phyloP scores from a whole-genome alignment of 2,113 vertebrate species.

The Vicugna pacos region DNA sequence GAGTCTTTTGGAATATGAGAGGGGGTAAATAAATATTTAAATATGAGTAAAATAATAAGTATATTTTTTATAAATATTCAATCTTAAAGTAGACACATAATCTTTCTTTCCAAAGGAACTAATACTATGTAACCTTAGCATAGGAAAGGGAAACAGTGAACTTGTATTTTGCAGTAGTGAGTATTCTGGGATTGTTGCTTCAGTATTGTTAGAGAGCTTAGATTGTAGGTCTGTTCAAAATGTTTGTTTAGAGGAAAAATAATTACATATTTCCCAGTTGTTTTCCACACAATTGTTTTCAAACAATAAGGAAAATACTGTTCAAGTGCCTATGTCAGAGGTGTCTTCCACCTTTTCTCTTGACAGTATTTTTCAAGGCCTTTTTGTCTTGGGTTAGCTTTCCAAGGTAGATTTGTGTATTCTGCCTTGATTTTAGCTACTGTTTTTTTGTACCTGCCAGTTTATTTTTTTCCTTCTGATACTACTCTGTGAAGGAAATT shows the following conservation, averaged over 20 bases:
- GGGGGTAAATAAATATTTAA: neutral
- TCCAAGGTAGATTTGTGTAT: neutral
- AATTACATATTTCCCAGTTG: neutral
- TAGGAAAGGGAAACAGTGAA: neutral
- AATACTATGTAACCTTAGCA: neutral
- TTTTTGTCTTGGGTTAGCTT: conserved; percentile 34
- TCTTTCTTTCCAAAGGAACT: conserved; percentile 9
- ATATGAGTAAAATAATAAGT: neutral
- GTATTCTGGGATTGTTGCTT: neutral
- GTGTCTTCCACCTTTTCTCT: neutral
- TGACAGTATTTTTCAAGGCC: neutral
- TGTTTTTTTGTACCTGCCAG: neutral
- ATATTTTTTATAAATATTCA: neutral
- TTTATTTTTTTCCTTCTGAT: neutral
- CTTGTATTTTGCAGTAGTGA: conserved; percentile 24
- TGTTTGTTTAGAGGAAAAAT: conserved; percentile 20
- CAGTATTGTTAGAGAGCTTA: conserved; percentile 11
- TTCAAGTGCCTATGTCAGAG: neutral
- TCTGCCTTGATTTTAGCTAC: neutral
- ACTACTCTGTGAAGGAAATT: neutral
- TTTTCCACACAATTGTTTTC: neutral
- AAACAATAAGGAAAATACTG: neutral
- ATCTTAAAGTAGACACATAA: neutral
- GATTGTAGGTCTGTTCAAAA: neutral
- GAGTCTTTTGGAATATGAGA: neutral